Evolutionary conservation across 1,140 invertebrate species (phyloP).

Genomic region (Drepana arcuata): DNA sequence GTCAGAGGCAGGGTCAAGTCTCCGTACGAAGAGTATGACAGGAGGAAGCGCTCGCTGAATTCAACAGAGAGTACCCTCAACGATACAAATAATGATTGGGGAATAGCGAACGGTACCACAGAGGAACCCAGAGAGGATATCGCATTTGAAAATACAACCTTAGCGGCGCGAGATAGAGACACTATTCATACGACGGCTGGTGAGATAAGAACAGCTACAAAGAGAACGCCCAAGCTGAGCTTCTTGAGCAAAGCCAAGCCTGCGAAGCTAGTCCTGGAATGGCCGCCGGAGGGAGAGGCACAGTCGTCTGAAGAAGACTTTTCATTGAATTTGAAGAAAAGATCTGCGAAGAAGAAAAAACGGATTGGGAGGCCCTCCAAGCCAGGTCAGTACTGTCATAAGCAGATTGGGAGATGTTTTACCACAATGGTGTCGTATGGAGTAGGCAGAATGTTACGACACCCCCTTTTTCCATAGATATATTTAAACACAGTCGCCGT

Average conservation of each 20-base stretch:
- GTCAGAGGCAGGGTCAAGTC: slow-evolving; percentile 14
- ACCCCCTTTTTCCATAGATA: too few relatives aligned
- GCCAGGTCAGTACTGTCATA: too few relatives aligned
- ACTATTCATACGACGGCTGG: too few relatives aligned
- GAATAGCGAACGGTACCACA: too few relatives aligned
- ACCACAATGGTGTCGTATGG: too few relatives aligned
- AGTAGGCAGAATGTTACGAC: too few relatives aligned
- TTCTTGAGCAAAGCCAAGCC: slow-evolving; percentile 13
- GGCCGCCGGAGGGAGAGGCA: slow-evolving; percentile 7
- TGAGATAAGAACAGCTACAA: neutral
- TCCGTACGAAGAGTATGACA: slow-evolving; percentile 14
- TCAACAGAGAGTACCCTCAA: slow-evolving; percentile 22
- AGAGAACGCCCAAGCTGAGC: slow-evolving; percentile 10
- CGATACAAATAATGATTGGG: slow-evolving; percentile 9
- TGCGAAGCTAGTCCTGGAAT: slow-evolving; percentile 7
- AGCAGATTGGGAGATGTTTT: too few relatives aligned
- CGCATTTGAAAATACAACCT: too few relatives aligned
- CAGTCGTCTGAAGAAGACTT: slow-evolving; percentile 26
- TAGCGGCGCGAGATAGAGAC: too few relatives aligned
- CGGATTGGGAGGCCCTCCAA: too few relatives aligned
- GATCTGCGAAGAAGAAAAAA: slow-evolving; percentile 12
- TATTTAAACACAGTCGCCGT: too few relatives aligned
- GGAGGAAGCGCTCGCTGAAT: slow-evolving; percentile 32
- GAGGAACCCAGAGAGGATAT: too few relatives aligned
- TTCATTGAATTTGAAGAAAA: slow-evolving; percentile 19